Conservation (phyloP, 2,888 invertebrate species). For the Eucriotettix oculatus region DNA sequence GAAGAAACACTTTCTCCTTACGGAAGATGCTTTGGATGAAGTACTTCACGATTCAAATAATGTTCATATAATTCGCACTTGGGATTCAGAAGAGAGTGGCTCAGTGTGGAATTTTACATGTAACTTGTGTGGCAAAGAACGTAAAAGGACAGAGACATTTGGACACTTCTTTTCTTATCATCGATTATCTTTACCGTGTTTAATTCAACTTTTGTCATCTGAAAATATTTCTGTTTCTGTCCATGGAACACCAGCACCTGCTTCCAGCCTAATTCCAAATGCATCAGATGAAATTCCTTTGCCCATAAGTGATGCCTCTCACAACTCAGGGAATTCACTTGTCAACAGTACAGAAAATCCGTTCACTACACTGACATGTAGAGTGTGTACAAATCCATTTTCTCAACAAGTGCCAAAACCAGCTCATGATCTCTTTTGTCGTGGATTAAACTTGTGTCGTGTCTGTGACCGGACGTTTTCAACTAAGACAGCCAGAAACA, state of each 20-base stretch:
- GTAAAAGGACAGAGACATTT: conserved; percentile 13
- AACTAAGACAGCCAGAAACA: conserved; percentile 2
- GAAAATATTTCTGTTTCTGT: conserved; percentile 11
- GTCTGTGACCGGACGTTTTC: conserved; percentile 10
- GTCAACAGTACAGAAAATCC: conserved; percentile 1
- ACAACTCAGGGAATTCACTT: conserved; percentile 7
- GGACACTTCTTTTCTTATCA: conserved; percentile 15
- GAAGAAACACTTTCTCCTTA: conserved; percentile 12
- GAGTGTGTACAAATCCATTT: conserved; percentile 11
- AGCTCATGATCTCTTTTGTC: conserved; percentile 13
- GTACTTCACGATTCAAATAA: conserved; percentile 9
- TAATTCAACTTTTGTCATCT: conserved; percentile 11
- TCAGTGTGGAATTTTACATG: conserved; percentile 13
- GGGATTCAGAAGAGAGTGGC: conserved; percentile 6
- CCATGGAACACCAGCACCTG: conserved; percentile 8
- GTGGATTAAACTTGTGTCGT: conserved; percentile 9
- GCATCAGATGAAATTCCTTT: background rate
- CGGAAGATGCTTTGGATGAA: conserved; percentile 3
- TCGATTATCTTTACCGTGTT: conserved; percentile 11
- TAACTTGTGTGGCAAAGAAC: conserved; percentile 13
- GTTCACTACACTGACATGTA: conserved; percentile 5
- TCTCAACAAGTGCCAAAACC: conserved; percentile 13
- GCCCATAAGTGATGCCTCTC: conserved; percentile 7
- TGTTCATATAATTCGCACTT: conserved; percentile 9
- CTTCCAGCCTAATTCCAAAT: background rate